Evolutionary conservation across 2,113 vertebrate species (phyloP), one percentile per base, ranked within the genome.

Genomic region (Formicarius rufipectus): DNA sequence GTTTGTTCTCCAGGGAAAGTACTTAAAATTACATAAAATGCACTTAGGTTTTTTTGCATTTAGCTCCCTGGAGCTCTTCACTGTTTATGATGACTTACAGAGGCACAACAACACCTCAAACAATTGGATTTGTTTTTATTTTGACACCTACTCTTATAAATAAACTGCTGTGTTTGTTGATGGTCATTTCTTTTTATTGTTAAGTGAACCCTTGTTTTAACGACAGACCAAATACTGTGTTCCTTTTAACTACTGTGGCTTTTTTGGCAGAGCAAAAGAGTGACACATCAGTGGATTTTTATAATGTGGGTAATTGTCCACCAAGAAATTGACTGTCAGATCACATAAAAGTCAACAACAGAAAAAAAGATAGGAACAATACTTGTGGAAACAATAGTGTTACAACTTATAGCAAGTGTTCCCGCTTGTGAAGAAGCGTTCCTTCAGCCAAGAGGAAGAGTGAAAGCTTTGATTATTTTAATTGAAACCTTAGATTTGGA

Each of bases 241-340:
- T 94, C 33, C 28, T 81, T 91, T 42, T 69, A 31, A 71, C 45
- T 52, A 11, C 53, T 20, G 0, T n/a, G 39, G 39, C 39, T 77
- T 71, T 83, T 84, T 83, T 90, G 79, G 87, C 92, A 77, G 72
- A 80, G 56, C 60, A 69, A 40, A 68, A 49, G 31, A 56, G 84
- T 92, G 83, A 94, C 76, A 81, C 88, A 39, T 86, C 83, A 63
- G 60, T 92, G 84, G 56, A 72, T 91, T 93, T 96, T 84, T 72
- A 78, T 88, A 86, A 90, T 71, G 44, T 79, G 74, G 62, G 84
- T 84, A 58, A 50, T 78, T 91, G 85, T 86, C 85, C 79, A 89
- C 85, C 76, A 45, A 95, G 76, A 92, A 92, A 87, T 84, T 28
- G 39, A 56, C 55, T 77, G 74, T 91, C 89, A 56, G 71, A 67